phyloP scores from a whole-genome alignment of 1,140 invertebrate species.

The Lordiphosa collinella region DNA sequence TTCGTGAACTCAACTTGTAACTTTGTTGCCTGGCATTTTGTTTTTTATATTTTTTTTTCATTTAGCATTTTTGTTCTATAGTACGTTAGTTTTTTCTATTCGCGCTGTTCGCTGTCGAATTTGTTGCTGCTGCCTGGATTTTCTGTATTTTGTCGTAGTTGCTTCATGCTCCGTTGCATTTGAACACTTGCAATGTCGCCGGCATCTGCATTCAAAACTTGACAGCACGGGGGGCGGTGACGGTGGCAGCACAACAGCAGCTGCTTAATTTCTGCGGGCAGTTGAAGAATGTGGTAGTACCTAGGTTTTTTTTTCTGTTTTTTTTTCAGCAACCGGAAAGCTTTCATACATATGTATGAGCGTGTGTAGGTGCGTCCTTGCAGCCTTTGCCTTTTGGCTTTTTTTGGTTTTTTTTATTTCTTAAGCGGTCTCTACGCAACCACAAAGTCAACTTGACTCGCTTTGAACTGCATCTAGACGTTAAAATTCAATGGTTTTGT shows the following conservation, averaged over 20 bases:
- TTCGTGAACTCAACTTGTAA: constrained; percentile 50
- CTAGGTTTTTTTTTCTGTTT: background rate
- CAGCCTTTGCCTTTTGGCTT: no score
- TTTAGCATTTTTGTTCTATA: constrained; percentile 7
- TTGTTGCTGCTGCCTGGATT: constrained; percentile 35
- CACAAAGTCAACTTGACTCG: no score
- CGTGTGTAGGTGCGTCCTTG: background rate
- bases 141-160: constrained; percentile 52
- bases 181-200: constrained; percentile 61
- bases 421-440: no score
- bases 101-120: constrained; percentile 45
- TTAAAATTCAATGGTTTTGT: no score
- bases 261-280: constrained; percentile 45
- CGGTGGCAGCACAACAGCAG: background rate
- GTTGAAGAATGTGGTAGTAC: constrained; percentile 4
- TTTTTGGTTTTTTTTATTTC: no score
- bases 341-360: background rate
- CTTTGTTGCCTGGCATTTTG: constrained; percentile 48
- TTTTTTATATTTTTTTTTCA: constrained; percentile 18
- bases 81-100: constrained; percentile 19
- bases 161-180: constrained; percentile 66
- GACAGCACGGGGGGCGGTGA: constrained; percentile 1
- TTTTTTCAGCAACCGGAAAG: constrained; percentile 5
- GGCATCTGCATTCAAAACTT: constrained; percentile 43
- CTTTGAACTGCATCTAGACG: no score